Base-by-base conservation (phyloP, 2,113 vertebrate species). In the Xenopus borealis region DNA sequence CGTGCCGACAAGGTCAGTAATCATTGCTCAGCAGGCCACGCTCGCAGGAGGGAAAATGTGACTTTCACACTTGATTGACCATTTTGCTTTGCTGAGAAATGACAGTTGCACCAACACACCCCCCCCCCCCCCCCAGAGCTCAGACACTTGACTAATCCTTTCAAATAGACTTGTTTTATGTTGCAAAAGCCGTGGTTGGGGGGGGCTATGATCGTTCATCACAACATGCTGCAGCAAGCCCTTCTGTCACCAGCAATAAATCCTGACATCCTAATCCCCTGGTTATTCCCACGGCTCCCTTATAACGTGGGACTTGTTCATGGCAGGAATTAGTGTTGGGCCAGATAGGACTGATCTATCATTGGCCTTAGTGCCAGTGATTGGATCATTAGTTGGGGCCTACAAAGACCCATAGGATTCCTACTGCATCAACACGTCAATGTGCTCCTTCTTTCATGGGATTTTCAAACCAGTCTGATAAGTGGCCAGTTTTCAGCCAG, bases 201-300 rank as follows among this genome's bases (percentile, higher is more conserved):
- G 63, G 33, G 63, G 17, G 46, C 46, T 46, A 10, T 46, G 63
- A 46, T 66, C 40, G 18, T 66, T 46, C n/a, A 66, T 44, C 63
- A 46, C 27, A 4, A 33, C 27, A 7, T 27, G 13, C 33, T 27
- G 62, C 30, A 1, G 62, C 14, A 17, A 20, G 44, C 9, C 17
- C 40, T 10, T 40, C 40, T 18, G 63, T 66, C 40, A 66, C 9
- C 33, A 19, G 33, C 44, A 46, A 19, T 66, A 46, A 66, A 17
- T 66, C 44, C 18, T 40, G 33, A 19, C 19, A n/a, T 66, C 40
- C 63, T 46, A 66, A 40, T 40, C 18, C 18, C 19, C 58, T 10
- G n/a, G 1, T 40, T 40, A 40, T 40, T 40, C 8, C 33, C 33
- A 40, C 1, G 33, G 16, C 18, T 30, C 11, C 30, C 1, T 10